A percentile compares a stretch with the other conserved stretches of the same genome.
Conservation (phyloP, 2,113 vertebrate species). For the Grallaria varia region DNA sequence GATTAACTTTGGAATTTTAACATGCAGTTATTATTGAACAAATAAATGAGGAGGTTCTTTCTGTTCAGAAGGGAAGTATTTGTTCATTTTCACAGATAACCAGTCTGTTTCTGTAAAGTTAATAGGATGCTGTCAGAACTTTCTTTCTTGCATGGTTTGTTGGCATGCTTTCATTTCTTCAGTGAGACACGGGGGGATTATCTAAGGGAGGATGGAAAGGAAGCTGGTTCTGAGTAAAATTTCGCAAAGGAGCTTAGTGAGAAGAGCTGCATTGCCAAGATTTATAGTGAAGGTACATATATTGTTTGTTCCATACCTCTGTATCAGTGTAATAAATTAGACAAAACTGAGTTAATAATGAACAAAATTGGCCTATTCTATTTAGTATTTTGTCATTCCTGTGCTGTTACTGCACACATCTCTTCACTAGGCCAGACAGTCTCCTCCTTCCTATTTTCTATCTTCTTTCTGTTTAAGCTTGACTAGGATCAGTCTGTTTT, state of each 20-base stretch:
- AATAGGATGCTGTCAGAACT: background rate
- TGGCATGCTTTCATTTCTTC: background rate
- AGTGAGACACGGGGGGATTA: background rate
- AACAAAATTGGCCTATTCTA: background rate
- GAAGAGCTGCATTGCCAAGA: background rate
- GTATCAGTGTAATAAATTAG: background rate
- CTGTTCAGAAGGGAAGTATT: background rate
- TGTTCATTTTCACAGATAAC: background rate
- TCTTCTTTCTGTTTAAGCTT: background rate
- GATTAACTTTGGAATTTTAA: background rate
- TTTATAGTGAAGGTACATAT: background rate
- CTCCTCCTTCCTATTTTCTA: background rate
- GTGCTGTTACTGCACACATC: background rate
- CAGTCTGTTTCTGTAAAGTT: background rate
- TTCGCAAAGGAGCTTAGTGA: background rate
- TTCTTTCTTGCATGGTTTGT: background rate
- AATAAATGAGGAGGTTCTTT: background rate
- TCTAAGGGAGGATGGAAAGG: background rate
- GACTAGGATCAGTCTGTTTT: background rate
- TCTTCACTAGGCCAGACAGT: background rate
- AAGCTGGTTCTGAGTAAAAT: background rate
- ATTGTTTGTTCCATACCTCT: background rate
- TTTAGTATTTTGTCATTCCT: background rate
- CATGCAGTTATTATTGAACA: background rate
- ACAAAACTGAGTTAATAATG: background rate